These are phyloP conservation scores for Chelonia mydas DNA, from an alignment of 2,797 vertebrate species.

Conservation along the genomic window DNA sequence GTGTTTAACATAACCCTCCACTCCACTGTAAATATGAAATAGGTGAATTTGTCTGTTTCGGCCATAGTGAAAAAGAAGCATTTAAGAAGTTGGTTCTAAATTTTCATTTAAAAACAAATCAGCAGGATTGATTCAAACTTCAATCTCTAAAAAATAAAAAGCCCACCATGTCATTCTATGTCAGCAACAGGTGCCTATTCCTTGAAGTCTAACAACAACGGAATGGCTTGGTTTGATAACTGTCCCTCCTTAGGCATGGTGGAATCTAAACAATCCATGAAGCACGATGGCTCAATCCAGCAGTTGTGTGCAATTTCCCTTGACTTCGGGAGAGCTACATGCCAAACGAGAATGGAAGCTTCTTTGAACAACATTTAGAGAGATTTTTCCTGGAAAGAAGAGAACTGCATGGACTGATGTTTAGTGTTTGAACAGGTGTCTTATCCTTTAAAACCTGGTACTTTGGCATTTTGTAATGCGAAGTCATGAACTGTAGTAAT, in stretches of 20 bases:
- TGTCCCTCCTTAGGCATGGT: background rate
- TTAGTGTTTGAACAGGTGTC: background rate
- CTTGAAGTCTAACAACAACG: background rate
- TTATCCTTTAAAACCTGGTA: background rate
- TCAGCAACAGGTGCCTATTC: background rate
- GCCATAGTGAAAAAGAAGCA: background rate
- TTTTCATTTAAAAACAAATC: background rate
- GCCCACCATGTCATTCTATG: background rate
- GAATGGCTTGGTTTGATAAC: background rate
- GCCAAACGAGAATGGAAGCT: background rate
- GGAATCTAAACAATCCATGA: background rate
- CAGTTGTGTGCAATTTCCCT: background rate
- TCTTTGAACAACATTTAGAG: no score
- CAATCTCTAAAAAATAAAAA: background rate
- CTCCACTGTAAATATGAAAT: background rate
- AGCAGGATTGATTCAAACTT: background rate
- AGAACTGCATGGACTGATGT: background rate
- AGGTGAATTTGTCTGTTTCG: background rate
- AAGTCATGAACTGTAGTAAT: background rate
- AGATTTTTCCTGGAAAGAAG: no score
- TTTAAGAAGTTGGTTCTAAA: background rate
- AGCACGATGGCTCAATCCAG: background rate
- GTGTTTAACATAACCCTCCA: background rate
- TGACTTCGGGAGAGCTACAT: background rate
- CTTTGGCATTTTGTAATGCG: background rate